A percentile compares a stretch with the other conserved stretches of the same genome.
Evolutionary conservation across 2,113 vertebrate genomes (phyloP).

Genomic region (Hiodon alosoides): DNA sequence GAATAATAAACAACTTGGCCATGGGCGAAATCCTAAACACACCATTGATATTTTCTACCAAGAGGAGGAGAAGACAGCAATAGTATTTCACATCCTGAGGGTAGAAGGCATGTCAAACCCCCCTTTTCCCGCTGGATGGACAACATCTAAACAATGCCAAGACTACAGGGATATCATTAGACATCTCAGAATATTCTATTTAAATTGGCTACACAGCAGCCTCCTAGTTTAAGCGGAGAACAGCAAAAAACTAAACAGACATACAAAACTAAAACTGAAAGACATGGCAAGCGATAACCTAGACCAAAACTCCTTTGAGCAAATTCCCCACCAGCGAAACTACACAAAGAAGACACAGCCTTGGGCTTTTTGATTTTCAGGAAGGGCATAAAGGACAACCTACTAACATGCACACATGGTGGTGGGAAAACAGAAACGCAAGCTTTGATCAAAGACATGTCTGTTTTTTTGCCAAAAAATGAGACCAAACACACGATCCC

Average conservation of each 20-base stretch:
- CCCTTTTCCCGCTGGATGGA: not conserved
- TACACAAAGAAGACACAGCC: not conserved
- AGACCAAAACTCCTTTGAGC: not conserved
- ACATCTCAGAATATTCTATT: not conserved
- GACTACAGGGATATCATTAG: not conserved
- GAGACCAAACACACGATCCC: conserved; percentile 3
- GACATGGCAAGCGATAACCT: too few relatives aligned
- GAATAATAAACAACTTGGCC: too few relatives aligned
- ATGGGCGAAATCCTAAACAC: too few relatives aligned
- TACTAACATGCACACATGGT: not conserved
- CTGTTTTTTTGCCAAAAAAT: not conserved
- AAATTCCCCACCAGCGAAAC: not conserved
- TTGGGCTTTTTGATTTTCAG: not conserved
- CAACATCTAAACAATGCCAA: not conserved
- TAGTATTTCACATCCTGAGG: not conserved
- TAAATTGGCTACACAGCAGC: not conserved
- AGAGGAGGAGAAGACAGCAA: not conserved
- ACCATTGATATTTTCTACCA: not conserved
- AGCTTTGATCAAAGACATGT: not conserved
- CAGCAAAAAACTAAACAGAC: not conserved
- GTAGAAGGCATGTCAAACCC: conserved; percentile 18
- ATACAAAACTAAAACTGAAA: not conserved
- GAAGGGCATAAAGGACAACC: not conserved
- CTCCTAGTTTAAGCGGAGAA: not conserved
- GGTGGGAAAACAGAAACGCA: not conserved